Percentiles rank a stretch among this genome's conserved stretches.
phyloP scores from a whole-genome alignment of 2,888 invertebrate genomes.

The Belgica antarctica region DNA sequence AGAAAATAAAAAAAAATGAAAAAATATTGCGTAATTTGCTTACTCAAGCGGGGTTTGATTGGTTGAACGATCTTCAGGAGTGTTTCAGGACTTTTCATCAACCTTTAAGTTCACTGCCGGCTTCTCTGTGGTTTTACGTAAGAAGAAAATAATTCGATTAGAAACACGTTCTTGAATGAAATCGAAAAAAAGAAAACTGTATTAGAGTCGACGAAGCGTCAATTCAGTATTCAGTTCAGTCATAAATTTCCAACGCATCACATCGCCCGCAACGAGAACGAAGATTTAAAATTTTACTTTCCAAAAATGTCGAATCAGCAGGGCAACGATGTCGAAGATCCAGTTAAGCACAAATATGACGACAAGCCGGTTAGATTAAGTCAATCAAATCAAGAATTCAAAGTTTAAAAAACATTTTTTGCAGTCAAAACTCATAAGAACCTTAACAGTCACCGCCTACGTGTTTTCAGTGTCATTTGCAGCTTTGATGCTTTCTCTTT shows the following conservation, averaged over 20 bases:
- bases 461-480: slow-evolving; percentile 91
- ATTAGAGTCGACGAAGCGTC: slow-evolving; percentile 5
- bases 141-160: slow-evolving; percentile 19
- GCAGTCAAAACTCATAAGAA: slow-evolving; percentile 54
- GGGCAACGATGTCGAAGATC: slow-evolving; percentile 22
- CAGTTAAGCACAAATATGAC: background rate
- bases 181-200: background rate
- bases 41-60: background rate
- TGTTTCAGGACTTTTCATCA: background rate
- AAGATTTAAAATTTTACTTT: background rate
- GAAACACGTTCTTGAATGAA: background rate
- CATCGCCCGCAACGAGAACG: background rate
- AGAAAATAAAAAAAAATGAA: background rate
- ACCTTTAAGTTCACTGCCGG: background rate
- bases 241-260: background rate
- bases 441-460: slow-evolving; percentile 90
- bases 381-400: background rate
- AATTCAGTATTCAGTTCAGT: slow-evolving; percentile 5
- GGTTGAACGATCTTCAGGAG: background rate
- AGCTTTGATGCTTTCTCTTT: slow-evolving; percentile 88
- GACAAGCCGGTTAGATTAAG: slow-evolving; percentile 28
- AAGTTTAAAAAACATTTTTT: background rate
- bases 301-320: background rate
- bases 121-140: slow-evolving; percentile 7
- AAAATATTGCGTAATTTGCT: slow-evolving; percentile 10